These are phyloP conservation scores for Neodon shergylaensis DNA, from an alignment of 2,113 vertebrate species.

Conservation along the genomic window DNA sequence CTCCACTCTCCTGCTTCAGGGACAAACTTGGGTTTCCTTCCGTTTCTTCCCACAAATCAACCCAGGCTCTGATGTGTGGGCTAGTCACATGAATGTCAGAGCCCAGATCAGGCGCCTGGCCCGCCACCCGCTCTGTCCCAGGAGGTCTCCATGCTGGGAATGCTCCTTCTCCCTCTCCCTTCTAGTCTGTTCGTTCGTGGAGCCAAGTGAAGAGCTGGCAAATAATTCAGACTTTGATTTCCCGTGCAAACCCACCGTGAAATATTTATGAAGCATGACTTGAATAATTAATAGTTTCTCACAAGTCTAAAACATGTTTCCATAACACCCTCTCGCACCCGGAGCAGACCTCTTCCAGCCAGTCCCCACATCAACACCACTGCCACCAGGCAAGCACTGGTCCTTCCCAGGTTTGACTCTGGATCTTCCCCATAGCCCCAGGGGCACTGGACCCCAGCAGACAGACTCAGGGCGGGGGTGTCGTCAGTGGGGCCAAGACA, in stretches of 20 bases:
- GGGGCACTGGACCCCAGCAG: background rate
- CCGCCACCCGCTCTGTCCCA: background rate
- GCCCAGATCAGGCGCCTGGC: background rate
- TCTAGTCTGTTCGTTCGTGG: background rate
- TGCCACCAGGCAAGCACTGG: background rate
- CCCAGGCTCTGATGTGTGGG: background rate
- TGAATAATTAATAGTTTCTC: constrained; percentile 82
- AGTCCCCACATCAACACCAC: background rate
- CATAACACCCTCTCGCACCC: background rate
- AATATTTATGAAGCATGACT: constrained; percentile 78
- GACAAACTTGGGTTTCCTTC: background rate
- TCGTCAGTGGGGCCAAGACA: background rate
- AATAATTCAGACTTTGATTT: constrained; percentile 41
- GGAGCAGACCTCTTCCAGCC: background rate
- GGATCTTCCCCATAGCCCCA: background rate
- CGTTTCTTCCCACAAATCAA: background rate
- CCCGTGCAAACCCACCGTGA: constrained; percentile 56
- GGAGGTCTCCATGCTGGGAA: background rate
- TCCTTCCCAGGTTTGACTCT: background rate
- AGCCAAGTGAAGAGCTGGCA: constrained; percentile 32
- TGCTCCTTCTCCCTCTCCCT: background rate
- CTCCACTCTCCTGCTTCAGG: background rate
- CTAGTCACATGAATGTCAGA: background rate
- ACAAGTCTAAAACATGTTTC: constrained; percentile 65
- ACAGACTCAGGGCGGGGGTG: background rate